Evolutionary conservation across 35 echinoderm and acorn worm genomes (phyloP).

Genomic region (Ophiothrix spiculata): DNA sequence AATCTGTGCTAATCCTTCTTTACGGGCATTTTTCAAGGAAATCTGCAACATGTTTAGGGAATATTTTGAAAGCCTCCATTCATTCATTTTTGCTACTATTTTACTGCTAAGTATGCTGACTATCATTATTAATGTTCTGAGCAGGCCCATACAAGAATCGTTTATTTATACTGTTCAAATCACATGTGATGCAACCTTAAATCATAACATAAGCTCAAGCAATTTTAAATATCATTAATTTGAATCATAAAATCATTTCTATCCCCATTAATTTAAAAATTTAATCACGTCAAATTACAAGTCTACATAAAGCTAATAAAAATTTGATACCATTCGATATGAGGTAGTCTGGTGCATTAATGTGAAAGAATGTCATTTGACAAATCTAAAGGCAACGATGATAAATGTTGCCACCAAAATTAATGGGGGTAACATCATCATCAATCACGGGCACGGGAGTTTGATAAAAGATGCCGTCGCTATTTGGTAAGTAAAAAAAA

Average conservation of each 20-base stretch:
- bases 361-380: neutral
- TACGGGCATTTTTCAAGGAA: no score
- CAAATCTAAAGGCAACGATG: neutral
- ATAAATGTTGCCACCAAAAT: neutral
- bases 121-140: no score
- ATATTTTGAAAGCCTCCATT: no score
- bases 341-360: neutral
- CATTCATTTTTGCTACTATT: no score
- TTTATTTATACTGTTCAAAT: no score
- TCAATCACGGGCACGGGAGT: neutral
- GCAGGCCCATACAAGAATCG: no score
- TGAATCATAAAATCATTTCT: neutral
- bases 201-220: no score
- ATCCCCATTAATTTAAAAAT: neutral
- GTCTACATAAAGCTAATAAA: neutral
- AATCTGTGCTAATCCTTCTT: no score
- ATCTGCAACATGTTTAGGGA: no score
- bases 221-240: neutral
- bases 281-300: neutral
- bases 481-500: neutral
- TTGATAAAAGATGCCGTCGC: neutral
- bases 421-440: neutral
- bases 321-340: neutral
- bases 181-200: no score
- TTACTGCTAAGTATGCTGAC: no score